Base-by-base conservation (phyloP, 2,113 vertebrate species). In the Euleptes europaea region DNA sequence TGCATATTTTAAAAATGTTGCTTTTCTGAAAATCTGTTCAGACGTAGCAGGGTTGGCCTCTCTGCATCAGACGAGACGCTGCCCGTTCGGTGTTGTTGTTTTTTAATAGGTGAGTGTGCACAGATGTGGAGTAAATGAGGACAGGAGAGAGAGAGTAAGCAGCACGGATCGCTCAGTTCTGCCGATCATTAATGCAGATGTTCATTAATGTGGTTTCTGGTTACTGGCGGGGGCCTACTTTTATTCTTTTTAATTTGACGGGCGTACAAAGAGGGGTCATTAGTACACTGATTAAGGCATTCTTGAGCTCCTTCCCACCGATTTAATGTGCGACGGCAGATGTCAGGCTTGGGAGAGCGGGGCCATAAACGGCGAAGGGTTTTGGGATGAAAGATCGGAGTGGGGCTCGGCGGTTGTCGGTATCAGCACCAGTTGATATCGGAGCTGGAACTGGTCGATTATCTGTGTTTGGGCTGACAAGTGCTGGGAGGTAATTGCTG, bases 291-390 rank as follows among this genome's bases (percentile, higher is more conserved):
- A 26, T 89, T 72, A 76, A 84, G 82, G 85, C 83, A 84, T 90
- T 90, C 85, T 85, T 78, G 78, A 86, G 63, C 0, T 2, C 74
- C 74, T 89, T 91, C 85, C 90, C 89, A 87, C 49, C 38, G 1
- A 82, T 86, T 90, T 76, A 78, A 69, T 81, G 87, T 74, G 38
- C 82, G 63, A 35, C 51, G 21, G 71, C 67, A 81, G 88, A 84
- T 7, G 8, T 81, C 78, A 28, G 77, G n/a, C 40, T 78, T 80
- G 77, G 42, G 0, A 2, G 9, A 19, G 80, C 49, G 0, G 3
- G 6, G 26, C 85, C 77, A 54, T 88, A 67, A 78, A 78, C 83
- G 31, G 3, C 69, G 49, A 83, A 77, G 82, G 75, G n/a, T 2
- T 0, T 31, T 21, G 35, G 78, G 84, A 60, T 91, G 87, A 88